These are phyloP conservation scores for Mus caroli DNA, from an alignment of 2,797 vertebrate species.

Conservation along the genomic window DNA sequence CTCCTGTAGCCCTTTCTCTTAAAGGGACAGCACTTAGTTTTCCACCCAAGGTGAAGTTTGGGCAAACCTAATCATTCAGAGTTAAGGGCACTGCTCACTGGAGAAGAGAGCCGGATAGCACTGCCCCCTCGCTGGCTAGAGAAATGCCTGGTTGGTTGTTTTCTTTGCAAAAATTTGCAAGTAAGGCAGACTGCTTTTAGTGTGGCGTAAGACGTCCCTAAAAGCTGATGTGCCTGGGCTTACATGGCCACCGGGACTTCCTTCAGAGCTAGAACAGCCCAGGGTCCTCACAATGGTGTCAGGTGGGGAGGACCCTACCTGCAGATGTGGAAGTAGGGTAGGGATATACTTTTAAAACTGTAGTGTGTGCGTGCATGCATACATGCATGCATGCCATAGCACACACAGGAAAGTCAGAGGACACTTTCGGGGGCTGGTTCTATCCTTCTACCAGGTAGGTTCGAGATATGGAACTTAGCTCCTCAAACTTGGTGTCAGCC, in stretches of 20 bases:
- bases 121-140: not conserved
- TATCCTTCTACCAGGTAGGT: not conserved
- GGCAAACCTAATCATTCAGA: not conserved
- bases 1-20: not conserved
- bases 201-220: not conserved
- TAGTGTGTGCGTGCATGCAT: not conserved
- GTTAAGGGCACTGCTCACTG: not conserved
- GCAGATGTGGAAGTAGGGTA: not conserved
- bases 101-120: rapidly evolving
- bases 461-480: not conserved
- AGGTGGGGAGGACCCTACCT: not conserved
- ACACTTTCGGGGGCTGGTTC: not conserved
- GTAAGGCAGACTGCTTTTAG: slow-evolving; percentile 15
- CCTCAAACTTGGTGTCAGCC: not conserved
- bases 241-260: not conserved
- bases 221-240: not conserved
- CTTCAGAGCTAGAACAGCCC: not conserved
- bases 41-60: not conserved
- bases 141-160: not conserved
- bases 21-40: slow-evolving; percentile 14
- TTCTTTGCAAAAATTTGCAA: slow-evolving; percentile 52
- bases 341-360: not conserved
- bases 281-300: not conserved
- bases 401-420: not conserved
- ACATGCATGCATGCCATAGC: not conserved